These are phyloP conservation scores for Microctonus brassicae DNA, from an alignment of 2,888 invertebrate species.

Conservation along the genomic window DNA sequence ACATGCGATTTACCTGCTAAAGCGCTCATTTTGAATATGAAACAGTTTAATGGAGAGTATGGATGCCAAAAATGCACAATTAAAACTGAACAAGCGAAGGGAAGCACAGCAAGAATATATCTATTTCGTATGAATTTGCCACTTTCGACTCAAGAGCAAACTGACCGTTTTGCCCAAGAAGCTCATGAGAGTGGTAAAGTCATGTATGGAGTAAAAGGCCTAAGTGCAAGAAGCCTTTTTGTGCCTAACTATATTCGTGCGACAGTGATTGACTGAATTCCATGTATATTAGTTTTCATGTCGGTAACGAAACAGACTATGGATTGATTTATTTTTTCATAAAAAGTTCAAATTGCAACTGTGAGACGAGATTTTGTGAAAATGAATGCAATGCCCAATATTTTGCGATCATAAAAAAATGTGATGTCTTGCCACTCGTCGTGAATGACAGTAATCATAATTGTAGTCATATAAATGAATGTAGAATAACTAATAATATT, in stretches of 20 bases:
- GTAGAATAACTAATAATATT: no score
- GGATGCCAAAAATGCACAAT: conserved; percentile 31
- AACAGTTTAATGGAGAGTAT: conserved; percentile 3
- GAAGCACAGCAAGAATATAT: not conserved
- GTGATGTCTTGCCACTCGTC: no score
- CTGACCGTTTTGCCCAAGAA: not conserved
- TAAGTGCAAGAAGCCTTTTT: conserved; percentile 3
- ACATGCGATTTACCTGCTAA: conserved; percentile 24
- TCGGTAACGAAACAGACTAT: no score
- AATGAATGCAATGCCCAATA: no score
- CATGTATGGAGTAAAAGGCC: conserved; percentile 33
- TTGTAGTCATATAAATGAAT: no score
- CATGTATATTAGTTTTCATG: no score
- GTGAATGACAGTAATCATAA: no score
- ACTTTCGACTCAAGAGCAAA: conserved; percentile 12
- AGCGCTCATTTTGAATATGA: conserved; percentile 20
- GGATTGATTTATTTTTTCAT: no score
- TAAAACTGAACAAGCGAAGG: not conserved
- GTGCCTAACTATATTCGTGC: conserved; percentile 18
- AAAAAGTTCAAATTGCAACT: no score
- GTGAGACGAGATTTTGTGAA: no score
- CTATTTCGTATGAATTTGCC: not conserved
- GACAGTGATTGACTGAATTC: conserved; percentile 21
- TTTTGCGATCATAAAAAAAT: no score
- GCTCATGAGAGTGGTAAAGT: not conserved